Evolutionary conservation across 2,113 vertebrate genomes (phyloP).

Genomic region (Scatophagus argus): DNA sequence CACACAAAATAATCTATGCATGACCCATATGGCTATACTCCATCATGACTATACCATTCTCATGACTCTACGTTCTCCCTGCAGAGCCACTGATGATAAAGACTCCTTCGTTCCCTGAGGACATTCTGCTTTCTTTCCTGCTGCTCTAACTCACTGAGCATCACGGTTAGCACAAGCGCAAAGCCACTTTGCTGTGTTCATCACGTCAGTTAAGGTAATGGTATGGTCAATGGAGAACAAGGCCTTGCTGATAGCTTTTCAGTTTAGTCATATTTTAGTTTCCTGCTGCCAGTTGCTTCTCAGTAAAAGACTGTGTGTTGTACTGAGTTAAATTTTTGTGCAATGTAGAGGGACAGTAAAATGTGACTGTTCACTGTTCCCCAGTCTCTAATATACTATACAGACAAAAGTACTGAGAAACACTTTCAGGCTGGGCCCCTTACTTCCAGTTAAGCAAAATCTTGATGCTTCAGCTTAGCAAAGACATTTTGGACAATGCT

Average conservation of each 20-base stretch:
- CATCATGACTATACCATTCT: neutral
- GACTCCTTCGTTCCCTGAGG: neutral
- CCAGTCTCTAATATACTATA: neutral
- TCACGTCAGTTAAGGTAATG: conserved; percentile 36
- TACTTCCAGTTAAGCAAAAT: too few relatives aligned
- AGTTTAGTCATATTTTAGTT: conserved; percentile 18
- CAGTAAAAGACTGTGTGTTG: too few relatives aligned
- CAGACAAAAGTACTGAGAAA: too few relatives aligned
- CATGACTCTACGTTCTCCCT: neutral
- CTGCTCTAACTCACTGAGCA: conserved; percentile 3
- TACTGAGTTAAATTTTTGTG: neutral
- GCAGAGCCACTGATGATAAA: neutral
- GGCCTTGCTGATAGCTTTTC: conserved; percentile 10
- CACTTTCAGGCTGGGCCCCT: too few relatives aligned
- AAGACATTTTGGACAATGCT: too few relatives aligned
- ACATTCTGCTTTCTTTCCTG: neutral
- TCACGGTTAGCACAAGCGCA: neutral
- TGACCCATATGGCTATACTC: neutral
- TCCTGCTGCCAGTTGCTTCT: conserved; percentile 6
- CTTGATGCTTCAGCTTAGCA: too few relatives aligned
- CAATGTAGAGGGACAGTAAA: conserved; percentile 1
- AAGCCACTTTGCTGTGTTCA: conserved; percentile 24
- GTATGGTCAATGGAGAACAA: conserved; percentile 20
- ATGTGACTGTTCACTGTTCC: neutral
- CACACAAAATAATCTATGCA: neutral